Evolutionary conservation across 1,140 invertebrate species (phyloP).

Genomic region (Halesus radiatus): DNA sequence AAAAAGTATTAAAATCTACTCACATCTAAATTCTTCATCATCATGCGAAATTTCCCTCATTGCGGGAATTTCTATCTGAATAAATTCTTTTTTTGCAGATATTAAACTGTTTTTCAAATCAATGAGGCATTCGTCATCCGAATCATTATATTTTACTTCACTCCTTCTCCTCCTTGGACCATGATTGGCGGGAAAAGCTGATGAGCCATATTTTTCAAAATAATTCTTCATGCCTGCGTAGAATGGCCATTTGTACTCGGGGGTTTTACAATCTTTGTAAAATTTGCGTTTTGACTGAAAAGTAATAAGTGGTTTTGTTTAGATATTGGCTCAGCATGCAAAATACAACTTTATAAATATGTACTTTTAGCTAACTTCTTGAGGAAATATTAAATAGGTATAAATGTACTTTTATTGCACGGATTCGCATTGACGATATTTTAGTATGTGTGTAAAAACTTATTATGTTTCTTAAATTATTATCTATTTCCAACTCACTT

Average conservation of each 20-base stretch:
- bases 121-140: constrained; percentile 43
- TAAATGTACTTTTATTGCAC: no score
- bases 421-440: no score
- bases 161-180: background rate
- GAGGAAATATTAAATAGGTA: no score
- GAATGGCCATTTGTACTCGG: constrained; percentile 43
- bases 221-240: constrained; percentile 43
- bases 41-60: background rate
- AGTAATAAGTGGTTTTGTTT: background rate
- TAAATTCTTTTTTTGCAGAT: constrained; percentile 9
- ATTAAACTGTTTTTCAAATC: constrained; percentile 39
- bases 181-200: background rate
- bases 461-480: no score
- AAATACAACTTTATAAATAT: no score
- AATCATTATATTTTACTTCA: constrained; percentile 24
- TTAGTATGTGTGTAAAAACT: no score
- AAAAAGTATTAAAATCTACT: background rate
- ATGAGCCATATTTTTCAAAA: constrained; percentile 11
- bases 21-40: constrained; percentile 44
- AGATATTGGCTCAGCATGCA: no score
- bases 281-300: constrained; percentile 39
- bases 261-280: constrained; percentile 19
- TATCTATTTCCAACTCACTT: constrained; percentile 14
- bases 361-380: no score
- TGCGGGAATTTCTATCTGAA: background rate